A percentile compares a stretch with the other conserved stretches of the same genome.
Conservation (phyloP, 1,140 invertebrate species). For the Caenorhabditis inopinata region DNA sequence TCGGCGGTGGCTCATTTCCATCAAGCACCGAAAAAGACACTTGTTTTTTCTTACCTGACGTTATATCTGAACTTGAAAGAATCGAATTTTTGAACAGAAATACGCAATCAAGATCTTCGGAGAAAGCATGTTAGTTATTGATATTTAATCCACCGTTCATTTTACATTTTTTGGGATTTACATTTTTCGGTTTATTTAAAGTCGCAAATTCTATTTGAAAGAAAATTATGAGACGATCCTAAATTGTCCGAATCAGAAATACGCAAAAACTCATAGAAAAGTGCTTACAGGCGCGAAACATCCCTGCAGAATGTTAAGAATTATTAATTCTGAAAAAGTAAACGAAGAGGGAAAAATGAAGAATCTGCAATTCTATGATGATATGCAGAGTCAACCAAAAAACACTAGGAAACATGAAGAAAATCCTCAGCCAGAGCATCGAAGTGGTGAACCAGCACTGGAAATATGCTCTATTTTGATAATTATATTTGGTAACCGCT, state of each 20-base stretch:
- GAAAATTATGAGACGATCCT: too few relatives aligned
- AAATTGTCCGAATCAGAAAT: too few relatives aligned
- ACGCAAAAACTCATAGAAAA: neutral
- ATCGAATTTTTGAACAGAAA: neutral
- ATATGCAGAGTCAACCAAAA: neutral
- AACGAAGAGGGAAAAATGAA: neutral
- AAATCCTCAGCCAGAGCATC: neutral
- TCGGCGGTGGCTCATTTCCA: neutral
- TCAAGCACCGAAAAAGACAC: slow-evolving; percentile 26
- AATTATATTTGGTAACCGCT: slow-evolving; percentile 15
- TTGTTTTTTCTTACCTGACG: slow-evolving; percentile 34
- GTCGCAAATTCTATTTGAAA: too few relatives aligned
- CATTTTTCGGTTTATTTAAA: too few relatives aligned
- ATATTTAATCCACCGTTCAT: too few relatives aligned
- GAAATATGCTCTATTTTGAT: slow-evolving; percentile 22
- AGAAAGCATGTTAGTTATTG: neutral
- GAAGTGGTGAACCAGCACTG: neutral
- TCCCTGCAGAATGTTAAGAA: too few relatives aligned
- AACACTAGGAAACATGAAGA: neutral
- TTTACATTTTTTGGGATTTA: too few relatives aligned
- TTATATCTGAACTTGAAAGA: neutral
- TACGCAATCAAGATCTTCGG: neutral
- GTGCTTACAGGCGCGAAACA: too few relatives aligned
- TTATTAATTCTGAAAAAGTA: neutral
- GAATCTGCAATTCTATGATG: neutral